Base-by-base conservation (phyloP, 1,140 invertebrate genomes). In the Pogonognathellus flavescens region DNA sequence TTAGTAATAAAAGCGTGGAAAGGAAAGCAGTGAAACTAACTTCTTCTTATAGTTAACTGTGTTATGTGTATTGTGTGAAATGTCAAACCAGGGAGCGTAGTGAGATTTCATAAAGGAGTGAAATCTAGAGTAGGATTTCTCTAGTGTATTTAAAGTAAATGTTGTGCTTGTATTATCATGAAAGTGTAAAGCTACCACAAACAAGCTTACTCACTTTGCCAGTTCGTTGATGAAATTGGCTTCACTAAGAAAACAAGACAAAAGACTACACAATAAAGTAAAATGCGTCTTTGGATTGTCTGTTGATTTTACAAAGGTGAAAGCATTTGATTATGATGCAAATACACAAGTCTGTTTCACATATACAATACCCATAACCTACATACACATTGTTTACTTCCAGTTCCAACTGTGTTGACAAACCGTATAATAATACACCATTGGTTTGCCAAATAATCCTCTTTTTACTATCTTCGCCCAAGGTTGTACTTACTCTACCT, bases 81-180 rank as follows among this genome's bases (percentile, higher is more conserved):
- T 76, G 70, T 76, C 70, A 76, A 76, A 50, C 70, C 70, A 49
- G 70, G 41, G 70, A 76, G 49, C n/a, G 31, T 76, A 18, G 16
- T 49, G 31, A 76, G 31, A 41, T 41, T 41, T 41, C 70, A 76
- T 76, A 76, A 49, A 76, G 25, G 70, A 76, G 70, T 25, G 41
- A 41, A 41, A 41, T 41, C 31, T 50, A 31, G n/a, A 3, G 31
- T 49, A 41, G n/a, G n/a, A 16, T 76, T 49, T 31, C 70, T 76
- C 70, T 16, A 16, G 41, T 76, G 70, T 76, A 76, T 76, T 76
- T 76, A 49, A 76, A 76, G 70, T 31, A 76, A 76, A 31, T 76
- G 70, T 31, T 49, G 10, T 10, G 14, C 70, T 76, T 76, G 70
- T 50, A n/a, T 41, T 76, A 57, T 57, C n/a, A 14, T 13, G 14